These are phyloP conservation scores for Parauchenoglanis ngamensis DNA, from an alignment of 2,797 vertebrate genomes.

Conservation along the genomic window DNA sequence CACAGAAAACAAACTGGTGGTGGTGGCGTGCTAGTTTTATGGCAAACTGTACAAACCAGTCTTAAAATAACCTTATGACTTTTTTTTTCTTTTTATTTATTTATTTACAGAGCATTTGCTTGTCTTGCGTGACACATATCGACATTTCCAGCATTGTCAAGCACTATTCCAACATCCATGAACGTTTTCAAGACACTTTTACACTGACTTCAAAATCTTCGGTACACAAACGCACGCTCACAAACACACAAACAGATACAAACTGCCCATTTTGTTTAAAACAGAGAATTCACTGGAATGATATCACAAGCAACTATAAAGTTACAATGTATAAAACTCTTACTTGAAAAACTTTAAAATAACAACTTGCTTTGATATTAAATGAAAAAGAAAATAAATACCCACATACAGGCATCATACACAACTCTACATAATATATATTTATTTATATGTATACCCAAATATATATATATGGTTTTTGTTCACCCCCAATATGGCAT, in stretches of 20 bases:
- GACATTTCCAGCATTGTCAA: slow-evolving; percentile 81
- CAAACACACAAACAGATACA: slow-evolving; percentile 75
- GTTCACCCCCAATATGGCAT: slow-evolving; percentile 72
- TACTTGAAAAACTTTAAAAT: slow-evolving; percentile 76
- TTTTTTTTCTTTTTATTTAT: slow-evolving; percentile 57
- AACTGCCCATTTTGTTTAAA: slow-evolving; percentile 67
- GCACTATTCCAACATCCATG: slow-evolving; percentile 81
- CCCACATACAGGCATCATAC: slow-evolving; percentile 81
- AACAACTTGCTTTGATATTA: slow-evolving; percentile 67
- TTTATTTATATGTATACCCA: slow-evolving; percentile 73
- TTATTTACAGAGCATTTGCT: slow-evolving; percentile 83
- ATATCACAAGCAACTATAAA: slow-evolving; percentile 84
- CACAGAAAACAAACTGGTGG: background rate
- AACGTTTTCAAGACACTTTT: slow-evolving; percentile 79
- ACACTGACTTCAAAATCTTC: slow-evolving; percentile 79
- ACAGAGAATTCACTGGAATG: slow-evolving; percentile 81
- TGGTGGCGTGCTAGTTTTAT: background rate
- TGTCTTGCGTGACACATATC: slow-evolving; percentile 78
- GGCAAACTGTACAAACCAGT: background rate
- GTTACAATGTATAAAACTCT: slow-evolving; percentile 84
- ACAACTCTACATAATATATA: slow-evolving; percentile 80
- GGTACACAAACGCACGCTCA: slow-evolving; percentile 62
- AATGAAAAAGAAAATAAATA: slow-evolving; percentile 64
- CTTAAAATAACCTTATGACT: background rate
- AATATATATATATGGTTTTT: slow-evolving; percentile 61